phyloP scores from a whole-genome alignment of 2,797 vertebrate species.

The Sebastes nivosus region DNA sequence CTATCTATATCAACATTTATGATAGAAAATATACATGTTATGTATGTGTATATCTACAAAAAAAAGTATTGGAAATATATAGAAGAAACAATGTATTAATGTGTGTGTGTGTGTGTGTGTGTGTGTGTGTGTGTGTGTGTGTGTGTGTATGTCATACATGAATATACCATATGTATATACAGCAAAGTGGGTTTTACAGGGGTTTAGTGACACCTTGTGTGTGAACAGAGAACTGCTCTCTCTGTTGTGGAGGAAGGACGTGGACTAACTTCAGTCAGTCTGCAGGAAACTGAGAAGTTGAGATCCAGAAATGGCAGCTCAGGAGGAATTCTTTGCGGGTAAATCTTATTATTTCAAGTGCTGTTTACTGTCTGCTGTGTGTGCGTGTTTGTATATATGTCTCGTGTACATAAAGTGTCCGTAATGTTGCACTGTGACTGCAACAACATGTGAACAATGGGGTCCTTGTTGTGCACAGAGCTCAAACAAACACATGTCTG shows the following conservation, averaged over 20 bases:
- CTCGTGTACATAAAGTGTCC: background rate
- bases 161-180: accelerated
- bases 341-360: background rate
- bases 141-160: too few species aligned
- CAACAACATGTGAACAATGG: background rate
- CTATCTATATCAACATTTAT: too few species aligned
- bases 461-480: background rate
- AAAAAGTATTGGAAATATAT: background rate
- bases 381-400: background rate
- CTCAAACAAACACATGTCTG: background rate
- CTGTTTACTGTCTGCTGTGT: background rate
- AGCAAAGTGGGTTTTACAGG: background rate
- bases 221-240: background rate
- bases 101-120: background rate
- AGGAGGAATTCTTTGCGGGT: constrained; percentile 61
- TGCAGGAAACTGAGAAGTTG: background rate
- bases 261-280: background rate
- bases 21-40: background rate
- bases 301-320: constrained; percentile 39
- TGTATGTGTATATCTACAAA: background rate
- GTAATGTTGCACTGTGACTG: background rate
- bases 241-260: background rate
- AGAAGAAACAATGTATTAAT: background rate
- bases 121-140: too few species aligned
- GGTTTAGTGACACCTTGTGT: constrained; percentile 54